Base-by-base conservation (phyloP, 2,797 vertebrate genomes). In the Erethizon dorsatum region DNA sequence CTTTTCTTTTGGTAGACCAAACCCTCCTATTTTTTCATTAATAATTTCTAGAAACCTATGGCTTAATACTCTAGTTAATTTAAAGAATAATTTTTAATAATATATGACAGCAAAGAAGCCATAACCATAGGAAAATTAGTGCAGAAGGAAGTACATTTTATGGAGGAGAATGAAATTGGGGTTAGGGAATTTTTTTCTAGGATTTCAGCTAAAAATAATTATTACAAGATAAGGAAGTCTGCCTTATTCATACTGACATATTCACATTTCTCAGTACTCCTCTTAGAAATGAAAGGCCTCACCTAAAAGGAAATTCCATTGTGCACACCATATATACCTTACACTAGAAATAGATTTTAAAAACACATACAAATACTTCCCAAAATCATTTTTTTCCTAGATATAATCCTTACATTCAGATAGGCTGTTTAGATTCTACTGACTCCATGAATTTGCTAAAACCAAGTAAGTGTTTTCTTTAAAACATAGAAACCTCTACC, bases 401-500 rank as follows among this genome's bases (percentile, higher is more conserved):
- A 41, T 52, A 45, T 10, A n/a, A 85, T 50, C 15, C 33, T 69
- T n/a, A 75, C 2, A 15, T 61, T 80, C 54, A 22, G 33, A 47
- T 73, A n/a, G n/a, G 54, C 89, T 31, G 50, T 33, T 69, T 50
- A 59, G 11, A 41, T 45, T 85, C 52, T n/a, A 20, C 17, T 41
- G 12, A 69, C 33, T n/a, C 15, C 13, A 45, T 41, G 26, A 88
- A 57, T 37, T 28, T 33, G 45, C 52, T 78, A 69, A 89, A 84
- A 78, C 26, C 9, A 86, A 94, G 54, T 7, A 90, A 78, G 1
- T 20, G 65, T 88, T 86, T 83, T 85, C 13, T 94, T 61, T 95
- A 69, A 77, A 67, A 41, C 15, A 86, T 15, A 78, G 52, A 85
- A 85, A 78, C 33, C 10, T 71, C 37, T 63, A 17, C 6, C 3